phyloP scores from a whole-genome alignment of 2,888 invertebrate species.

The Zhuqinia jingwanae region DNA sequence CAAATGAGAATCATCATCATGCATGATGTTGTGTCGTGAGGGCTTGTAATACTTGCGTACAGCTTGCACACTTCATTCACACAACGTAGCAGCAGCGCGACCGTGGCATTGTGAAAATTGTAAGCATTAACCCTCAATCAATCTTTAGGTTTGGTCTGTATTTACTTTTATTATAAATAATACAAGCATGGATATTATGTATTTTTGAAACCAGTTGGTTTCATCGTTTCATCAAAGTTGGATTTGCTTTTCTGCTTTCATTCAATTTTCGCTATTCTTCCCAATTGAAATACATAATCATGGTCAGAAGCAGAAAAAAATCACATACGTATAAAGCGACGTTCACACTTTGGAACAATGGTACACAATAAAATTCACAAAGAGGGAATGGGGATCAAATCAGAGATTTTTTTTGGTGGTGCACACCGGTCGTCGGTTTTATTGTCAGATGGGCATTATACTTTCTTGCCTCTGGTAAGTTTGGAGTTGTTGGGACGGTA shows the following conservation, averaged over 20 bases:
- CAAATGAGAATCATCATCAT: background rate
- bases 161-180: slow-evolving; percentile 26
- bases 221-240: background rate
- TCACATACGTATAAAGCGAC: slow-evolving; percentile 18
- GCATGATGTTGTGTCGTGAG: background rate
- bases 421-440: slow-evolving; percentile 62
- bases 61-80: slow-evolving; percentile 47
- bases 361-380: slow-evolving; percentile 53
- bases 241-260: background rate
- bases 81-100: background rate
- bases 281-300: slow-evolving; percentile 15
- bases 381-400: background rate
- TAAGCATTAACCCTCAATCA: slow-evolving; percentile 59
- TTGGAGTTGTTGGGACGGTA: background rate
- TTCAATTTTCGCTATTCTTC: slow-evolving; percentile 22
- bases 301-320: slow-evolving; percentile 18
- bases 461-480: slow-evolving; percentile 14
- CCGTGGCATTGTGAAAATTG: slow-evolving; percentile 27
- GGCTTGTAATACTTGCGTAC: slow-evolving; percentile 10
- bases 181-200: background rate
- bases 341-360: slow-evolving; percentile 63
- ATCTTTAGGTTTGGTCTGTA: slow-evolving; percentile 38
- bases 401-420: slow-evolving; percentile 15
- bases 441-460: slow-evolving; percentile 30
- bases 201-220: slow-evolving; percentile 18